Evolutionary conservation across 1,140 invertebrate genomes (phyloP).

Genomic region (Trichonephila clavipes): DNA sequence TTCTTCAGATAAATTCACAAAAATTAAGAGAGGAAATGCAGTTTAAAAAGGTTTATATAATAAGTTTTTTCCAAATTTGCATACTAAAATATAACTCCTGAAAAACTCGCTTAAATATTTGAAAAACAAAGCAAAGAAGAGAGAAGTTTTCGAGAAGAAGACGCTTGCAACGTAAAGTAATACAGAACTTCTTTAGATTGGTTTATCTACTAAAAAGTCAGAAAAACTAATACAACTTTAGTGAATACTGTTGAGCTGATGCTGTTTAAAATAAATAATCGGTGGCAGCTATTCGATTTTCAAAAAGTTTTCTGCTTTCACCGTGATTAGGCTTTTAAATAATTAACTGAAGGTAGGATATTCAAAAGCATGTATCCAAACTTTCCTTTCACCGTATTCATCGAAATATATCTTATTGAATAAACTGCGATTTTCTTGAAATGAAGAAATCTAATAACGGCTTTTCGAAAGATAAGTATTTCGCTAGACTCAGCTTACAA

Average conservation of each 20-base stretch:
- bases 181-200: neutral
- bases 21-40: no score
- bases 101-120: no score
- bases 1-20: no score
- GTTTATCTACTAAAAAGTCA: neutral
- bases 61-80: no score
- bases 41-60: no score
- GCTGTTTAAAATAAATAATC: slow-evolving; percentile 7
- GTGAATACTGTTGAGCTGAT: neutral
- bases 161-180: neutral
- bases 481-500: neutral
- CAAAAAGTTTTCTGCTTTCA: neutral
- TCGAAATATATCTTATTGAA: neutral
- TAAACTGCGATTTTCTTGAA: neutral
- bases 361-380: neutral
- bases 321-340: slow-evolving; percentile 60
- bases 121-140: no score
- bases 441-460: neutral
- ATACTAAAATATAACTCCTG: no score
- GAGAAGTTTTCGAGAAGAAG: no score
- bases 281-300: neutral
- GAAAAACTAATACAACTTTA: slow-evolving; percentile 20
- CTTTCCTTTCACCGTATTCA: neutral
- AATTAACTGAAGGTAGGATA: neutral
- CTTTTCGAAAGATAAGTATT: neutral